Percentiles rank a stretch among this genome's conserved stretches.
Evolutionary conservation across 2,888 invertebrate species (phyloP).

Genomic region (Himalopsyche kuldschensis): DNA sequence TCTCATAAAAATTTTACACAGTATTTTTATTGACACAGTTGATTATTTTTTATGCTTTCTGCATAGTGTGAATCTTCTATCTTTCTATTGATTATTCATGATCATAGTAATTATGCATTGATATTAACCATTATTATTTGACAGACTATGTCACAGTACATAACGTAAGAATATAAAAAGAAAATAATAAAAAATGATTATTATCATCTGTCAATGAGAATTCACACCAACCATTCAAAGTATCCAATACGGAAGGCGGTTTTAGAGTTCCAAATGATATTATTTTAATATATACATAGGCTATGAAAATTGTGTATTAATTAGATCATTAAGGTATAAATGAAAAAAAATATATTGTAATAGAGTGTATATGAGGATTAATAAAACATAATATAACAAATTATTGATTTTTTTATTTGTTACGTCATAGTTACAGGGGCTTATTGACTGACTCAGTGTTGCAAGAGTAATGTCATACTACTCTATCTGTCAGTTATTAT

Average conservation of each 20-base stretch:
- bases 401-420: not conserved
- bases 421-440: not conserved
- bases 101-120: not conserved
- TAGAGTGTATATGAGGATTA: constrained; percentile 34
- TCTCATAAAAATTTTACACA: not conserved
- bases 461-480: too few relatives aligned
- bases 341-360: constrained; percentile 27
- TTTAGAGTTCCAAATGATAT: constrained; percentile 35
- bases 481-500: too few relatives aligned
- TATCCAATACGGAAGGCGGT: constrained; percentile 32
- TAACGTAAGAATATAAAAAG: not conserved
- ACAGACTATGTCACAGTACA: not conserved
- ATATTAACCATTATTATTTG: not conserved
- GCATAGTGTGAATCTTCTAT: constrained; percentile 18
- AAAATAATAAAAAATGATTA: not conserved
- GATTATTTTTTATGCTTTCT: constrained; percentile 9
- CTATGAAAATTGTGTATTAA: constrained; percentile 28
- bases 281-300: constrained; percentile 26
- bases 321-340: constrained; percentile 24
- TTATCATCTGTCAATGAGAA: not conserved
- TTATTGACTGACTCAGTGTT: too few relatives aligned
- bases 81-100: not conserved
- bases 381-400: constrained; percentile 16
- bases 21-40: constrained; percentile 1
- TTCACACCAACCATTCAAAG: constrained; percentile 17